These are phyloP conservation scores for Phyllotreta cruciferae DNA, from an alignment of 2,888 invertebrate genomes.

Conservation along the genomic window DNA sequence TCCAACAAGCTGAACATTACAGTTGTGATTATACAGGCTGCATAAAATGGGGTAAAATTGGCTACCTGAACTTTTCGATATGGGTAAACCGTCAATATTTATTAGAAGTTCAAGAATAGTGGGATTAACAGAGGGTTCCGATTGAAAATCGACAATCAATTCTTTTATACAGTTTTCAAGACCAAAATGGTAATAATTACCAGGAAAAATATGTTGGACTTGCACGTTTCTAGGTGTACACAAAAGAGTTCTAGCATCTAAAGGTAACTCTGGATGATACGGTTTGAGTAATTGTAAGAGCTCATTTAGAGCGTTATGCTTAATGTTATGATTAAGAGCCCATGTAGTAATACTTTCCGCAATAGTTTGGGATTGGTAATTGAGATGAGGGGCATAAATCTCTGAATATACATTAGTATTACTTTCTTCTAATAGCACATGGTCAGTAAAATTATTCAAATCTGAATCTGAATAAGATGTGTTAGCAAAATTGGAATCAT, in stretches of 20 bases:
- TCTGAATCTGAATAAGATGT: no score
- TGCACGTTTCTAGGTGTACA: slow-evolving; percentile 16
- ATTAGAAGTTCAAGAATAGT: slow-evolving; percentile 14
- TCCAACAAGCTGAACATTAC: slow-evolving; percentile 27
- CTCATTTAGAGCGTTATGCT: slow-evolving; percentile 16
- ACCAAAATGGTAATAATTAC: slow-evolving; percentile 26
- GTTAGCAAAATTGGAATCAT: no score
- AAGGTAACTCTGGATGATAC: slow-evolving; percentile 13
- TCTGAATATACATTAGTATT: slow-evolving; percentile 2
- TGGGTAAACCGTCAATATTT: slow-evolving; percentile 29
- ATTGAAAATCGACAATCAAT: slow-evolving; percentile 12
- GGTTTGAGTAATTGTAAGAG: slow-evolving; percentile 21
- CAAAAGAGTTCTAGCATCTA: slow-evolving; percentile 17
- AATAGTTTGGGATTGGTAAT: slow-evolving; percentile 9
- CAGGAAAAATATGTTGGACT: slow-evolving; percentile 17
- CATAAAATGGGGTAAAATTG: slow-evolving; percentile 29
- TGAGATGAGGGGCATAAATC: slow-evolving; percentile 16
- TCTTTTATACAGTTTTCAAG: slow-evolving; percentile 22
- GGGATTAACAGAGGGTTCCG: slow-evolving; percentile 11
- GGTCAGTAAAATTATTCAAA: no score
- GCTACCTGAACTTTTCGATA: slow-evolving; percentile 33
- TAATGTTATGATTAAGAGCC: slow-evolving; percentile 25
- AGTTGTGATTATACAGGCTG: slow-evolving; percentile 20
- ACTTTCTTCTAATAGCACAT: no score
- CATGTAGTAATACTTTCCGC: slow-evolving; percentile 18